Evolutionary conservation across 2,888 invertebrate genomes (phyloP).

Genomic region (Volucella zonaria): DNA sequence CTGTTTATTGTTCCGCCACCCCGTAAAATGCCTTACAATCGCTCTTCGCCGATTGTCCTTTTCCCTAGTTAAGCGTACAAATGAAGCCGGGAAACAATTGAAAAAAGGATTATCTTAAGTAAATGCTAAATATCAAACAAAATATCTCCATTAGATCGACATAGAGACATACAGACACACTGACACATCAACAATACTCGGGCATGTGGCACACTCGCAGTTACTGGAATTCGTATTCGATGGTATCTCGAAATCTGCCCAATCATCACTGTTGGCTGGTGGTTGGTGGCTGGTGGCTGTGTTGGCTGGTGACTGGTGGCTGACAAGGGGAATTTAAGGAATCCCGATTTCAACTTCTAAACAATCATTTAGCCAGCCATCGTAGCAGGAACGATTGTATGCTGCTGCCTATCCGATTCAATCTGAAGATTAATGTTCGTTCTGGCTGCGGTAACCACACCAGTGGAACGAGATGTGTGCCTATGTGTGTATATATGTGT

Average conservation of each 20-base stretch:
- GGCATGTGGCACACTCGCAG: conserved; percentile 52
- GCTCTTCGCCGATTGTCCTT: conserved; percentile 47
- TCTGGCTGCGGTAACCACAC: conserved; percentile 49
- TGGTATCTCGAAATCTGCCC: conserved; percentile 72
- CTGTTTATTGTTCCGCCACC: conserved; percentile 22
- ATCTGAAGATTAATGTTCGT: conserved; percentile 67
- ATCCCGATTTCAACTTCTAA: conserved; percentile 22
- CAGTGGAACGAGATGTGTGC: not conserved
- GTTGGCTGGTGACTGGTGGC: no score
- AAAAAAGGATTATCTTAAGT: conserved; percentile 72
- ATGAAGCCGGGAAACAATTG: conserved; percentile 48
- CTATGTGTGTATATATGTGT: conserved; percentile 29
- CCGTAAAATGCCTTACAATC: conserved; percentile 39
- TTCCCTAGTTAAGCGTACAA: conserved; percentile 14
- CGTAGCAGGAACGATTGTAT: conserved; percentile 35
- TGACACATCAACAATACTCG: conserved; percentile 15
- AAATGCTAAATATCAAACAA: conserved; percentile 56
- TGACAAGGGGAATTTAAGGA: conserved; percentile 27
- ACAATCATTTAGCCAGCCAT: conserved; percentile 18
- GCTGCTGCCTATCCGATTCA: conserved; percentile 61
- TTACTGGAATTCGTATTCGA: conserved; percentile 37
- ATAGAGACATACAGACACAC: conserved; percentile 19
- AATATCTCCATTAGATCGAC: conserved; percentile 64
- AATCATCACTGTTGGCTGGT: conserved; percentile 43
- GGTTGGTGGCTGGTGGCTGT: no score